Base-by-base conservation (phyloP, 2,113 vertebrate genomes). In the Bungarus multicinctus region DNA sequence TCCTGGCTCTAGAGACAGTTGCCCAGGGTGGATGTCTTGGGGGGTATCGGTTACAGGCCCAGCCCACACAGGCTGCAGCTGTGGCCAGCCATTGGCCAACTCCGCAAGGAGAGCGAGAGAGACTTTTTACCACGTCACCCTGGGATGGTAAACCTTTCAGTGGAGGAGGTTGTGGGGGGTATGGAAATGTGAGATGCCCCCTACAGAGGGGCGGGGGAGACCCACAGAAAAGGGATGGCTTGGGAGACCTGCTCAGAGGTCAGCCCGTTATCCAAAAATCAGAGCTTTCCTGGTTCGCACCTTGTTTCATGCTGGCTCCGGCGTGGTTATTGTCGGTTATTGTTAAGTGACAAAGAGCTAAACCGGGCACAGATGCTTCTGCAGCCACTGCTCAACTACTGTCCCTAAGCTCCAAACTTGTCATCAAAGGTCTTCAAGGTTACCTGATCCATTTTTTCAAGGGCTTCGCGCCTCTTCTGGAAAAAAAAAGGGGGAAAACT, bases 1-100 rank as follows among this genome's bases (percentile, higher is more conserved):
- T 55, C 55, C 27, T 52, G 74, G 74, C 92, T 93, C 74, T 60
- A 52, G 89, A 90, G 88, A 93, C 88, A 16, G 92, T 93, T 55
- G 92, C 92, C 88, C 54, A 23, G 87, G 54, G 92, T 93, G 52
- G 74, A 90, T 60, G 92, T 93, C 92, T 93, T 57, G 58, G 74
- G 91, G 92, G 92, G 92, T 93, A 93, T 93, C 92, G 3, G 88
- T 93, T 93, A 93, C 92, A 93, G 92, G 92, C 88, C 54, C 88
- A 86, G 88, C 92, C 92, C 92, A 90, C 74, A 25, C 74, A 53
- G 88, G 3, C 92, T 93, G 92, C 88, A 93, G 69, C 88, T 60
- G 88, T 27, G 92, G 43, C 74, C 45, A 93, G 88, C 88, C 92
- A 93, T 93, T 93, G 92, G 92, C 92, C 88, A 43, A 60, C 54